These are phyloP conservation scores for Pelvicachromis taeniatus DNA, from an alignment of 2,113 vertebrate genomes.

Conservation along the genomic window DNA sequence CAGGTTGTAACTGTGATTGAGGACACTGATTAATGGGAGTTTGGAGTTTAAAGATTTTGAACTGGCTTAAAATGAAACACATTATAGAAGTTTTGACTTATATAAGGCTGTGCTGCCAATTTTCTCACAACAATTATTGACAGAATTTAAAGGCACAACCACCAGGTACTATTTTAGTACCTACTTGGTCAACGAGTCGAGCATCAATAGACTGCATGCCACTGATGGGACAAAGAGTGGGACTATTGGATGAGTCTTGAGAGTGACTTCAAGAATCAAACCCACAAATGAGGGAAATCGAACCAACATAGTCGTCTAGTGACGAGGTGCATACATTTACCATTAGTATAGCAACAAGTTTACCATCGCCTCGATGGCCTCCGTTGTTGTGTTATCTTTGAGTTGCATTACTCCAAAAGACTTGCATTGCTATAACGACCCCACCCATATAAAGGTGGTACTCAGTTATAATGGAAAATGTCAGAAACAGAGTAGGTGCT, in stretches of 20 bases:
- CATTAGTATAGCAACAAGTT: not conserved
- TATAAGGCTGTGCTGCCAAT: not conserved
- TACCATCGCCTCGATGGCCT: not conserved
- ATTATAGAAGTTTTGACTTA: slow-evolving; percentile 1
- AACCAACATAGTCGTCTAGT: not conserved
- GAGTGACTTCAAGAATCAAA: not conserved
- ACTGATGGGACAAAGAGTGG: not conserved
- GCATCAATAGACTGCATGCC: not conserved
- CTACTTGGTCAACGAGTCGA: not conserved
- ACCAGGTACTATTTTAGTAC: not conserved
- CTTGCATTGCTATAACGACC: not conserved
- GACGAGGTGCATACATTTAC: not conserved
- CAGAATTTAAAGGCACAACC: not conserved
- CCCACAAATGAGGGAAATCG: not conserved
- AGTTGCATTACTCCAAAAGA: not conserved
- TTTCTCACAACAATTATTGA: not conserved
- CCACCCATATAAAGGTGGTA: not conserved
- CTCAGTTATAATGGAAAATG: not conserved
- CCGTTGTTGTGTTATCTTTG: not conserved
- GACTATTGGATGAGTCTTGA: not conserved
- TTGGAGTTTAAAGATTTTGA: slow-evolving; percentile 16
- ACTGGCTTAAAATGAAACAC: not conserved
- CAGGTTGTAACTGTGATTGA: not conserved
- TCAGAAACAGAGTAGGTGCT: not conserved
- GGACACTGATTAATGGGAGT: not conserved